Conservation (phyloP, 2,888 invertebrate genomes). For the Caenorhabditis sp. region DNA sequence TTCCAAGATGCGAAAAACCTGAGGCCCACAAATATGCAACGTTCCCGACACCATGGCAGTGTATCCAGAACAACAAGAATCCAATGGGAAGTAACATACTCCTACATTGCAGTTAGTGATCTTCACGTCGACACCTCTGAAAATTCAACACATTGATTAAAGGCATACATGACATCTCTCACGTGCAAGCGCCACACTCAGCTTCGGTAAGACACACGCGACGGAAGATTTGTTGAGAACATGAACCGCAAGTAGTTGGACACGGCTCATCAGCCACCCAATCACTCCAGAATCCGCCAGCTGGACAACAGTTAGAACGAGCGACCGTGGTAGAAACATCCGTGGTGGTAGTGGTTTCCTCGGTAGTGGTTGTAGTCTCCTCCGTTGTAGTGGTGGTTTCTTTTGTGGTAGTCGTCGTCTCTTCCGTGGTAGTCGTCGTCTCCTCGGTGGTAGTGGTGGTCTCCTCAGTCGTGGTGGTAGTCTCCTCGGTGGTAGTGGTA, state of each 20-base stretch:
- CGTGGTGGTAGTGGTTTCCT: no score
- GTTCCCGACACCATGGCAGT: constrained; percentile 37
- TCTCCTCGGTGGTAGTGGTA: no score
- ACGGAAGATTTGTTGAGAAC: constrained; percentile 51
- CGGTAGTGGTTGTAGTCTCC: constrained; percentile 14
- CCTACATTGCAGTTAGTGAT: constrained; percentile 56
- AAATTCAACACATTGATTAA: constrained; percentile 2
- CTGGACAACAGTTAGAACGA: constrained; percentile 48
- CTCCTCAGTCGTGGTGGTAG: no score
- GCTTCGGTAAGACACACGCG: constrained; percentile 47
- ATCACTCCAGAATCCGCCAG: constrained; percentile 56
- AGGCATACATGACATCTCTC: neutral
- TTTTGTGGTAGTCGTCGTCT: no score
- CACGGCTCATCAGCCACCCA: constrained; percentile 54
- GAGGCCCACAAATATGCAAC: constrained; percentile 61
- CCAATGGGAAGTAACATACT: constrained; percentile 57
- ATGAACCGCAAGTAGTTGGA: constrained; percentile 53
- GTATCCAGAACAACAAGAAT: constrained; percentile 57
- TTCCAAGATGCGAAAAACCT: no score
- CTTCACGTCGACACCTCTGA: constrained; percentile 60
- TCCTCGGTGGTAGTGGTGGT: no score
- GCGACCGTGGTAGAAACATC: constrained; percentile 23
- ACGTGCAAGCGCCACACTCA: constrained; percentile 52
- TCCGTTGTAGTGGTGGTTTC: no score
- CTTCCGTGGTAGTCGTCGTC: no score